Evolutionary conservation across 2,113 vertebrate species (phyloP), one percentile per base, ranked within the genome.

Genomic region (Alces alces): DNA sequence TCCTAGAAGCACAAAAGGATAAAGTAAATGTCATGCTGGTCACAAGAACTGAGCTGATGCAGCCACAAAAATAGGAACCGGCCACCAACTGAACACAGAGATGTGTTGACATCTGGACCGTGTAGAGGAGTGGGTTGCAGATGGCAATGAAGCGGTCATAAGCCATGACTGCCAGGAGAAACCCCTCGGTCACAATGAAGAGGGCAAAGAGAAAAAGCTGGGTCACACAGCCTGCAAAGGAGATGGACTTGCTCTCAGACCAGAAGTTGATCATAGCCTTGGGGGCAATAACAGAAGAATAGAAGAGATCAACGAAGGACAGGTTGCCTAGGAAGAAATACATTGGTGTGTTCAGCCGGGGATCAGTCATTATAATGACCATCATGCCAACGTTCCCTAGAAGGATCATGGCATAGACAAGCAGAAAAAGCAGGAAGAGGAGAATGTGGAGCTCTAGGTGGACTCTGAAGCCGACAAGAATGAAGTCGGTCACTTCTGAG

Each of bases 311-410:
- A 17, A 96, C 27, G 54, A 98, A 96, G 39, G 97, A 98, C 17
- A 98, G 97, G 43, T 98, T 98, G 33, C 98, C 94, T 82, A 97
- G 95, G 76, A 98, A 97, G 88, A 97, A 95, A 82, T 98, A 98
- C 98, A 98, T 98, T 4, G 98, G 98, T 36, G 97, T 98, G n/a
- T 97, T 97, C 87, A 98, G 88, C 61, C 60, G 28, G 5, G 91
- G 89, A 7, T 96, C 96, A 15, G 47, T 96, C 47, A 87, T 13
- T 11, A 96, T 94, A 60, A 96, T 43, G 17, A 39, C 7, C 45
- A 98, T 79, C 86, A 98, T 98, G 4, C 97, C 92, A 73, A 85
- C 3, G 33, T 98, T 98, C 3, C 83, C 94, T 17, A 92, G 54
- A 61, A 92, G 79, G 45, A 96, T 36, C 58, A 89, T 50, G 79